Evolutionary conservation across 2,888 invertebrate species (phyloP).

Genomic region (Callyntrura guangdongensis): DNA sequence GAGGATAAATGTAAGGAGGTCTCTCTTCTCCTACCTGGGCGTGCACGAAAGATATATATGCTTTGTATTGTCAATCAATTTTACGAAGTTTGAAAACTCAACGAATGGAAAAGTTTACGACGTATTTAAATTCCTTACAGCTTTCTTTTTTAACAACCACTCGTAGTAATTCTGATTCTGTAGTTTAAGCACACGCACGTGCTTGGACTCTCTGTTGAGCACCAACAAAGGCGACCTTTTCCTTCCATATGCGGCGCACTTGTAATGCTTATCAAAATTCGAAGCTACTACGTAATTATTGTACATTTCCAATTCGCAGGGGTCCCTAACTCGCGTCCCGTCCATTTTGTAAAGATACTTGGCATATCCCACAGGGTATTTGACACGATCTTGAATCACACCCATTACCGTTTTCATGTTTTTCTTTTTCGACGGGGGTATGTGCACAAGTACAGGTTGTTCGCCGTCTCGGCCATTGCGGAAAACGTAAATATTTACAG

Average conservation of each 20-base stretch:
- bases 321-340: conserved; percentile 82
- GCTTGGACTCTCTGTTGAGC: conserved; percentile 83
- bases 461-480: conserved; percentile 83
- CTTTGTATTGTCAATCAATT: too few species aligned
- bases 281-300: conserved; percentile 84
- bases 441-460: conserved; percentile 83
- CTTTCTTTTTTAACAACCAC: conserved; percentile 79
- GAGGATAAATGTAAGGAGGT: conserved; percentile 80
- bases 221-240: conserved; percentile 82
- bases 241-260: conserved; percentile 83
- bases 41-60: too few species aligned
- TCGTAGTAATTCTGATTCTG: conserved; percentile 82
- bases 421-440: conserved; percentile 83
- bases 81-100: too few species aligned
- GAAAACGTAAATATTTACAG: conserved; percentile 84
- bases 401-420: conserved; percentile 83
- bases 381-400: conserved; percentile 83
- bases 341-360: conserved; percentile 84
- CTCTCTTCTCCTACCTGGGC: conserved; percentile 79
- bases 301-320: conserved; percentile 84
- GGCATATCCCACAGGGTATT: conserved; percentile 84
- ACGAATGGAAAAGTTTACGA: too few species aligned
- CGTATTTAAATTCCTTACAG: too few species aligned
- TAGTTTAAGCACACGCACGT: conserved; percentile 81
- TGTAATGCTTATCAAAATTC: conserved; percentile 83